Evolutionary conservation across 1,140 invertebrate species (phyloP), one percentile per base, ranked within the genome.

Genomic region (Microplitis mediator): DNA sequence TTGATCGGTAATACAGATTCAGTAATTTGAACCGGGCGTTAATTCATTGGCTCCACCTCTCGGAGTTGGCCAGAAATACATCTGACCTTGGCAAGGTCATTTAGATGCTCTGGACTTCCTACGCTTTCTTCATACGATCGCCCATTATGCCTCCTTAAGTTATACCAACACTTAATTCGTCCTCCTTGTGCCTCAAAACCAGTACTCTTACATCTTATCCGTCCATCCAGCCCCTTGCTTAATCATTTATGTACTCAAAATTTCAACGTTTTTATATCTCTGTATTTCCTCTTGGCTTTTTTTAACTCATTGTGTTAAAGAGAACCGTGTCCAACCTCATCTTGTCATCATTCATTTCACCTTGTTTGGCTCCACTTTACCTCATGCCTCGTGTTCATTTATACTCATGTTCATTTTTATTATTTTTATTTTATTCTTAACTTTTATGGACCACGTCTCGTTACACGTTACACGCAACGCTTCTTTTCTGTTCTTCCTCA

Each of bases 81-180:
- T 69, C 76, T 85, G 81, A 84, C 84, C 84, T 85, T 85, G 80
- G 74, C 84, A 85, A 85, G 84, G 84, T 85, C 82, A 85, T 75
- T 39, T 50, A 39, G 54, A 71, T 75, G 73, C 39, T 80, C 77
- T 76, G 74, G 80, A 83, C 81, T 79, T 79, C 74, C 77, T 76
- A 79, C 73, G 72, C 54, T 50, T 36, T 64, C 74, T 76, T 79
- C 78, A 79, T 73, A 74, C 67, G 62, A 74, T 45, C 73, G 65
- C 71, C 54, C n/a, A 61, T 60, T 74, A 72, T 71, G 72, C 69
- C 71, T 69, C 63, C 45, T 64, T 74, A 60, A 68, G 60, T 68
- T 68, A 79, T 81, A 80, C 79, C 39, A 45, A 9, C 39, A 45
- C 2, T 56, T 8, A 56, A 16, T 56, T 16, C 13, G n/a, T 56